Conservation (phyloP, 2,797 vertebrate genomes). For the Calcarius lapponicus region DNA sequence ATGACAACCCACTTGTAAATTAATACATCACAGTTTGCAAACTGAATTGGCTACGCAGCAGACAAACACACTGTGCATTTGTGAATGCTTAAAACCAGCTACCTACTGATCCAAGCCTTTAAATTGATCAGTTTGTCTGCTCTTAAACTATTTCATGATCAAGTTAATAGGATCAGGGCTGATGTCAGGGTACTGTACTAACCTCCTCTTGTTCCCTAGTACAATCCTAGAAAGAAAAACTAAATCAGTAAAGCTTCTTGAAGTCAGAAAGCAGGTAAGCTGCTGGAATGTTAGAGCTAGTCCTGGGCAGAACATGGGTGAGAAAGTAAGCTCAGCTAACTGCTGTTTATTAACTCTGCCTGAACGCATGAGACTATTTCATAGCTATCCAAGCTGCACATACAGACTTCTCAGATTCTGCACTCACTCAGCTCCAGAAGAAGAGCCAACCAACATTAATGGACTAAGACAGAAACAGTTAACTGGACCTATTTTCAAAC, state of each 20-base stretch:
- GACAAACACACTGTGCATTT: neutral
- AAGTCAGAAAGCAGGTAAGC: slow-evolving; percentile 5
- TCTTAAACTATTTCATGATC: neutral
- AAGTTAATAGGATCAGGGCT: neutral
- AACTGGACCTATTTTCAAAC: neutral
- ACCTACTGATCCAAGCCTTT: neutral
- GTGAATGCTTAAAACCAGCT: neutral
- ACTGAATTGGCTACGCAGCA: neutral
- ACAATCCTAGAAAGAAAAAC: neutral
- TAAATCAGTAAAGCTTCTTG: neutral
- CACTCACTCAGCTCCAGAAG: neutral
- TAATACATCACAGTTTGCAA: neutral
- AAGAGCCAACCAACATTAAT: neutral
- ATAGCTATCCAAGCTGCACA: neutral
- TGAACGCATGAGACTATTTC: neutral
- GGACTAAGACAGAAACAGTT: neutral
- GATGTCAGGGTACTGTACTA: neutral
- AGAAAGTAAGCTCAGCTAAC: neutral
- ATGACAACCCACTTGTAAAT: neutral
- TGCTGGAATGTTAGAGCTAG: slow-evolving; percentile 25
- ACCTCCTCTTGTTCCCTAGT: neutral
- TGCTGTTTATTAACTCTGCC: neutral
- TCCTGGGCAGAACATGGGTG: neutral
- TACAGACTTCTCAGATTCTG: neutral
- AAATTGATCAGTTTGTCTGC: neutral